Conservation (phyloP, 2,888 invertebrate species). For the Junonia oenone region DNA sequence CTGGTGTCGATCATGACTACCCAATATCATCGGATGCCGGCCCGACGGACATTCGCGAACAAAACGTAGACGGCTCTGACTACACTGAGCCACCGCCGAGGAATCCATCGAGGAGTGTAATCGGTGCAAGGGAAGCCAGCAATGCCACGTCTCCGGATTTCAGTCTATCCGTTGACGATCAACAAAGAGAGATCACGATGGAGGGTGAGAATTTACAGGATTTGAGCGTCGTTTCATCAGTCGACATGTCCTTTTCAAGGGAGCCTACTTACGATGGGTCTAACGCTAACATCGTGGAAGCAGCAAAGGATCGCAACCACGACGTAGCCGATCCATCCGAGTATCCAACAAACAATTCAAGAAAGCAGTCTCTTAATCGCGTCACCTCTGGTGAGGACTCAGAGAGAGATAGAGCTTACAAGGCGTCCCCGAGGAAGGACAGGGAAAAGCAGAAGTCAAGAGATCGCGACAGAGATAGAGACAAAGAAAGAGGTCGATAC, state of each 20-base stretch:
- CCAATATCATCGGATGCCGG: conserved; percentile 47
- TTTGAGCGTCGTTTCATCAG: conserved; percentile 54
- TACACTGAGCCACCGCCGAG: conserved; percentile 53
- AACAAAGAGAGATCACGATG: conserved; percentile 77
- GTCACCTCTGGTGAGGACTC: conserved; percentile 68
- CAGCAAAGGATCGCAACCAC: conserved; percentile 43
- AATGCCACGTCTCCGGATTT: conserved; percentile 46
- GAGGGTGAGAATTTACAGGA: conserved; percentile 81
- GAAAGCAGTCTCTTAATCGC: conserved; percentile 53
- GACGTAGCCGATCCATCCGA: conserved; percentile 55
- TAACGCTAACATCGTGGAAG: conserved; percentile 48
- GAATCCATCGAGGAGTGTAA: conserved; percentile 47
- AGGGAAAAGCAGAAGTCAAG: conserved; percentile 53
- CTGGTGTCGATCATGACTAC: conserved; percentile 74
- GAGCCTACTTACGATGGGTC: conserved; percentile 76
- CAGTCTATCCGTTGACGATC: conserved; percentile 46
- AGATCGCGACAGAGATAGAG: conserved; percentile 46
- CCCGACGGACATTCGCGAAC: conserved; percentile 57
- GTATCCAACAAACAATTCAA: conserved; percentile 45
- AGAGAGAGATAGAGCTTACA: conserved; percentile 59
- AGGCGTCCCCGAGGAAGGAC: conserved; percentile 57
- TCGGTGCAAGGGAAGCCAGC: conserved; percentile 45
- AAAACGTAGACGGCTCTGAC: conserved; percentile 68
- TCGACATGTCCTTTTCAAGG: conserved; percentile 57
- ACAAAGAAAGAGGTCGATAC: conserved; percentile 45